Evolutionary conservation across 2,797 vertebrate genomes (phyloP).

Genomic region (Spea hammondii): DNA sequence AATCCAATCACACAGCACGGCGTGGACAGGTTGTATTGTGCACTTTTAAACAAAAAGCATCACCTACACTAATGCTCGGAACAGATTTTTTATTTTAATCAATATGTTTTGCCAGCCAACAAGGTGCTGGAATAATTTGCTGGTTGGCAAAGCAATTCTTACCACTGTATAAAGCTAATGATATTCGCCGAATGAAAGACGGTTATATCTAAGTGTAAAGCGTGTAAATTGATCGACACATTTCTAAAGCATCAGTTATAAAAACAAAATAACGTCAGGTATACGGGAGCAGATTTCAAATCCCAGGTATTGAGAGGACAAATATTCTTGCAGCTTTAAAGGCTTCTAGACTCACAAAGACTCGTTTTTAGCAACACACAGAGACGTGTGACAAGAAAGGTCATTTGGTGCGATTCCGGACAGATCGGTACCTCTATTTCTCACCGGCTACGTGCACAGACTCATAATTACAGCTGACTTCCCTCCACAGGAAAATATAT

Average conservation of each 20-base stretch:
- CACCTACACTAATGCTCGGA: too few relatives aligned
- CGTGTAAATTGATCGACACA: too few relatives aligned
- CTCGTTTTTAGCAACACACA: background rate
- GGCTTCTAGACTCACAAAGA: constrained; percentile 3
- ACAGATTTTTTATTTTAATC: background rate
- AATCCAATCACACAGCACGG: background rate
- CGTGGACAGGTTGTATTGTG: too few relatives aligned
- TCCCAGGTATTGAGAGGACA: background rate
- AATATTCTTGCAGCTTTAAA: background rate
- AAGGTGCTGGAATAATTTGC: background rate
- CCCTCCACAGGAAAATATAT: background rate
- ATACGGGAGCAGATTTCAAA: background rate
- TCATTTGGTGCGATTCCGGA: background rate
- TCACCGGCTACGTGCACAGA: background rate
- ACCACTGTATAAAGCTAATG: too few relatives aligned
- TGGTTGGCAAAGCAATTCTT: too few relatives aligned
- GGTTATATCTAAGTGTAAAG: too few relatives aligned
- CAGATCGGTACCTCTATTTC: background rate
- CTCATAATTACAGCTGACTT: background rate
- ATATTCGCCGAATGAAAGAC: too few relatives aligned
- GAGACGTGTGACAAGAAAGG: constrained; percentile 12
- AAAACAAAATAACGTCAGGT: background rate
- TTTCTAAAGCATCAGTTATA: background rate
- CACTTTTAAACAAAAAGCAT: too few relatives aligned
- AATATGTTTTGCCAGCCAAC: background rate